Base-by-base conservation (phyloP, 92 coral and sea anemone genomes). In the Zoanthus sansibaricus region DNA sequence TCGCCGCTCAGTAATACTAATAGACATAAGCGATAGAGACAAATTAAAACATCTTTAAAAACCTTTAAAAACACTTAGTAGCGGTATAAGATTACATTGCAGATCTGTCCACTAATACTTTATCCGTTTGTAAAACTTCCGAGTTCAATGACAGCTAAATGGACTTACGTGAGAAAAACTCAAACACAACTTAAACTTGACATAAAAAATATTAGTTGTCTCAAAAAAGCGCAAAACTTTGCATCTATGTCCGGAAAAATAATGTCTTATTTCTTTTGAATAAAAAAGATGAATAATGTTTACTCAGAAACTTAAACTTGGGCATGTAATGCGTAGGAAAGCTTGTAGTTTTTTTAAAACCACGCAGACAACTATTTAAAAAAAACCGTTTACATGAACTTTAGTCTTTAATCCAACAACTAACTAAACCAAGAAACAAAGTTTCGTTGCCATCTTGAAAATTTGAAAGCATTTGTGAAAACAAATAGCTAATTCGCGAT, bases 111-210 rank as follows among this genome's bases (percentile, higher is more conserved):
- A 10, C 58, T 64, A 80, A 80, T 80, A 72, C 51, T 30, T 42
- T 74, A 66, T 18, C 45, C 6, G 14, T 31, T 46, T 46, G 67
- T 80, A 54, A 80, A 59, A 80, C 85, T 80, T 80, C 85, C 85
- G 85, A 64, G 21, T 80, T 48, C 13, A 67, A 80, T 80, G 85
- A 80, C 85, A 72, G 31, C 85, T 80, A 46, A 80, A 64, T 62
- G 49, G 64, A n/a, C 16, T 4, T 66, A 32, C 67, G 21, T 47
- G 59, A 44, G 59, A 15, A 44, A 74, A 64, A 66, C 73, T 80
- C 70, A 80, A 80, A 80, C 59, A 80, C 45, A 80, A 80, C 66
- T 80, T 80, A 67, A 80, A 66, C 58, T 13, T 66, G 85, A 47
- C 85, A 80, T 46, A 49, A 64, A 37, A 76, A 80, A 66, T 80